Evolutionary conservation across 2,797 vertebrate species (phyloP).

Genomic region (Alauda arvensis): DNA sequence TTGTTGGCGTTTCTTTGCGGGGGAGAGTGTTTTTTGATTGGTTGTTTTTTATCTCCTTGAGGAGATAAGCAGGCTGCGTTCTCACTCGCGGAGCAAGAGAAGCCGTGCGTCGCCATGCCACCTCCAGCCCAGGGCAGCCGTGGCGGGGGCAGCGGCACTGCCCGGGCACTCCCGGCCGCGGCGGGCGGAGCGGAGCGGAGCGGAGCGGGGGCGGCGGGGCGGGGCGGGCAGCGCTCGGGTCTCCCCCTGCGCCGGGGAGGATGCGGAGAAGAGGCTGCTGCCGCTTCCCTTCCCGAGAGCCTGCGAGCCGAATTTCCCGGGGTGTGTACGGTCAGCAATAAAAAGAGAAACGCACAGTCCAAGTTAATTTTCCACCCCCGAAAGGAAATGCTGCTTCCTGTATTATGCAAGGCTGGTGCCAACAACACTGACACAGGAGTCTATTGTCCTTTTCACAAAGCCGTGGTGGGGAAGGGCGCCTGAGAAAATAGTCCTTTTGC

Average conservation of each 20-base stretch:
- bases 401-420: conserved; percentile 78
- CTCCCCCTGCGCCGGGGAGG: conserved; percentile 15
- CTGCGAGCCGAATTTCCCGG: conserved; percentile 71
- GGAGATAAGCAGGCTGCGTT: not conserved
- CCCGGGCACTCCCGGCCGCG: too few species aligned
- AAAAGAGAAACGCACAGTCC: conserved; percentile 78
- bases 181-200: not conserved
- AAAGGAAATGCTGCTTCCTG: conserved; percentile 83
- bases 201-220: not conserved
- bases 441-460: conserved; percentile 80
- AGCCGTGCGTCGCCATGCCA: not conserved
- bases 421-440: conserved; percentile 75
- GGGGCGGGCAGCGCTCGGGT: not conserved
- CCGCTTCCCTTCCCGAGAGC: conserved; percentile 69
- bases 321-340: conserved; percentile 79
- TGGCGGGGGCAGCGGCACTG: too few species aligned
- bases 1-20: too few species aligned
- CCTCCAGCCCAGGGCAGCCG: not conserved
- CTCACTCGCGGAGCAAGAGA: not conserved
- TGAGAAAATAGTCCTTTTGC: conserved; percentile 74
- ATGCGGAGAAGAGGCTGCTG: conserved; percentile 53
- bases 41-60: not conserved
- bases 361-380: conserved; percentile 80
- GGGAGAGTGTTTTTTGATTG: too few species aligned
- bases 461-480: conserved; percentile 70